These are phyloP conservation scores for Tautogolabrus adspersus DNA, from an alignment of 2,113 vertebrate genomes.

Conservation along the genomic window DNA sequence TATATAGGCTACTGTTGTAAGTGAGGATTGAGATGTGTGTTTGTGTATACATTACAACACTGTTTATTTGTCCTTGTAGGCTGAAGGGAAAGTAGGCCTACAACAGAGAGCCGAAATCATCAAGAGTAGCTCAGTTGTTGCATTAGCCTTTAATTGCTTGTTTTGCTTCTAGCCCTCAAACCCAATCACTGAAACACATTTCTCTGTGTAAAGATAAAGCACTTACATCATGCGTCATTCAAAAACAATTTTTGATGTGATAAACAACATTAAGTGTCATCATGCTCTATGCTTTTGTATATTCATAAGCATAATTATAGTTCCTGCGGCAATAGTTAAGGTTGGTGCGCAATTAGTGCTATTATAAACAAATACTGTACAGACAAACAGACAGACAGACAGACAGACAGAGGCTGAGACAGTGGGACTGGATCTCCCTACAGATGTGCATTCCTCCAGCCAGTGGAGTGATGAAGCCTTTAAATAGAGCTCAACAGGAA, in stretches of 20 bases:
- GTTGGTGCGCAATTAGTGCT: background rate
- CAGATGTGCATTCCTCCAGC: conserved; percentile 77
- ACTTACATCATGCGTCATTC: conserved; percentile 29
- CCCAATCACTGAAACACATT: conserved; percentile 10
- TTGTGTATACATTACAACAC: background rate
- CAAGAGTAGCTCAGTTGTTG: background rate
- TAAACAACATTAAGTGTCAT: conserved; percentile 48
- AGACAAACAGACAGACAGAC: conserved; percentile 2
- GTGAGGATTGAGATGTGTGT: background rate
- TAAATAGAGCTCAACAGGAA: conserved; percentile 76
- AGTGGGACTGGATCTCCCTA: conserved; percentile 47
- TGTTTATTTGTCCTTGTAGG: background rate
- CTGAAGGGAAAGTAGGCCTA: too few relatives aligned
- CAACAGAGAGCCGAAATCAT: background rate
- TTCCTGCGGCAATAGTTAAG: conserved; percentile 6
- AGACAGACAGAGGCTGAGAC: background rate
- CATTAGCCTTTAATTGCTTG: background rate
- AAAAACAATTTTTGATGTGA: conserved; percentile 52
- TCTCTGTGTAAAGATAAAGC: conserved; percentile 28
- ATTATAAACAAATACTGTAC: conserved; percentile 16
- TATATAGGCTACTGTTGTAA: background rate
- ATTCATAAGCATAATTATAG: conserved; percentile 27
- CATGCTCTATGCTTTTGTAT: conserved; percentile 36
- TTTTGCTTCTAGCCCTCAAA: background rate
- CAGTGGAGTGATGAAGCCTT: conserved; percentile 60